These are phyloP conservation scores for Ridgeia piscesae DNA, from an alignment of 1,140 invertebrate genomes.

Conservation along the genomic window DNA sequence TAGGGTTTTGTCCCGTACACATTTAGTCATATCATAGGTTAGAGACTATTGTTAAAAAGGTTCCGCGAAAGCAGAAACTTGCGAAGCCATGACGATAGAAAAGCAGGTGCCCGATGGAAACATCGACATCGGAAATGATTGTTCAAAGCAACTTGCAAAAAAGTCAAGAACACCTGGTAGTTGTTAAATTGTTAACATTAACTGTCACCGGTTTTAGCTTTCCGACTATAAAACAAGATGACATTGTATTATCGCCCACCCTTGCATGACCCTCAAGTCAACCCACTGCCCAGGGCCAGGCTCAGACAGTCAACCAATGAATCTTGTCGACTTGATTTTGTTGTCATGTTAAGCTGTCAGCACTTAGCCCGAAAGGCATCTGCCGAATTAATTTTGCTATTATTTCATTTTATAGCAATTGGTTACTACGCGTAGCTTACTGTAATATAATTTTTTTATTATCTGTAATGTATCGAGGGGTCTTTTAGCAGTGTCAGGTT, in stretches of 20 bases:
- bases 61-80: not conserved
- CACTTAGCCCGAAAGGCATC: no score
- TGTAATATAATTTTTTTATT: no score
- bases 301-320: no score
- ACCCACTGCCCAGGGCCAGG: not conserved
- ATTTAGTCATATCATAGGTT: not conserved
- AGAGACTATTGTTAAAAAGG: not conserved
- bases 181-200: not conserved
- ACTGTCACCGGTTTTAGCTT: not conserved
- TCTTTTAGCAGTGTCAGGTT: no score
- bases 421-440: no score
- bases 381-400: no score
- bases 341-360: no score
- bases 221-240: not conserved
- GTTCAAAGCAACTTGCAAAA: slow-evolving; percentile 4
- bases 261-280: not conserved
- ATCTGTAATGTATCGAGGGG: no score
- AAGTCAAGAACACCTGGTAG: slow-evolving; percentile 4
- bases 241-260: not conserved
- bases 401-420: no score
- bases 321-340: no score
- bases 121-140: not conserved
- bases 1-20: not conserved
- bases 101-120: not conserved
- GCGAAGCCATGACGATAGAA: not conserved